These are phyloP conservation scores for Axis porcinus DNA, from an alignment of 2,113 vertebrate genomes.

Conservation along the genomic window DNA sequence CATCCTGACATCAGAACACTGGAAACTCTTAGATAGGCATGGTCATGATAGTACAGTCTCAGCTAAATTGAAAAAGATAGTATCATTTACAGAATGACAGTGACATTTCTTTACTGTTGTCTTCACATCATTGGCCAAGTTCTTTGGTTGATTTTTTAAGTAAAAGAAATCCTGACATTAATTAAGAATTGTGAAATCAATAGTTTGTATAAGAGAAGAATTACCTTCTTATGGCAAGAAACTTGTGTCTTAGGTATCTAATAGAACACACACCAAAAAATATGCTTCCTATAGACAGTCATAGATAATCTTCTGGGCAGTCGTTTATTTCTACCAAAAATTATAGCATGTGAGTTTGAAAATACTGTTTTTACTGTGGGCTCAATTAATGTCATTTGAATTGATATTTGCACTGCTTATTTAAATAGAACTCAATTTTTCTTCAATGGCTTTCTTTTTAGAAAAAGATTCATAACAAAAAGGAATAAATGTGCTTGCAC, in stretches of 20 bases:
- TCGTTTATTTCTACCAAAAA: background rate
- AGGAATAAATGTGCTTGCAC: background rate
- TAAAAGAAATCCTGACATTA: background rate
- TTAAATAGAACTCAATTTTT: background rate
- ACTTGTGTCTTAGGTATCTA: background rate
- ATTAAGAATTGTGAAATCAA: background rate
- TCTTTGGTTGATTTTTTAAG: background rate
- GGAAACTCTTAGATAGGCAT: background rate
- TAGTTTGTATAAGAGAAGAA: background rate
- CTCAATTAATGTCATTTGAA: background rate
- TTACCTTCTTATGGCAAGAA: background rate
- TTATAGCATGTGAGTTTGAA: background rate
- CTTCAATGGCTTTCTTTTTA: background rate
- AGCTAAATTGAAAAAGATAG: background rate
- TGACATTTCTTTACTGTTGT: background rate
- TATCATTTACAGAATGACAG: background rate
- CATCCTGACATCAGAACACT: background rate
- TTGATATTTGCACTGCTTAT: background rate
- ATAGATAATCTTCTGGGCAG: background rate
- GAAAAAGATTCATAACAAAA: background rate
- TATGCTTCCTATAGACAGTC: background rate
- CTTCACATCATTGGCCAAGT: background rate
- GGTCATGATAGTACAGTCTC: background rate
- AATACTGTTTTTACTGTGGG: background rate
- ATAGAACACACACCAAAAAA: background rate